These are phyloP conservation scores for Galerucella nymphaeae DNA, from an alignment of 2,888 invertebrate species.

Conservation along the genomic window DNA sequence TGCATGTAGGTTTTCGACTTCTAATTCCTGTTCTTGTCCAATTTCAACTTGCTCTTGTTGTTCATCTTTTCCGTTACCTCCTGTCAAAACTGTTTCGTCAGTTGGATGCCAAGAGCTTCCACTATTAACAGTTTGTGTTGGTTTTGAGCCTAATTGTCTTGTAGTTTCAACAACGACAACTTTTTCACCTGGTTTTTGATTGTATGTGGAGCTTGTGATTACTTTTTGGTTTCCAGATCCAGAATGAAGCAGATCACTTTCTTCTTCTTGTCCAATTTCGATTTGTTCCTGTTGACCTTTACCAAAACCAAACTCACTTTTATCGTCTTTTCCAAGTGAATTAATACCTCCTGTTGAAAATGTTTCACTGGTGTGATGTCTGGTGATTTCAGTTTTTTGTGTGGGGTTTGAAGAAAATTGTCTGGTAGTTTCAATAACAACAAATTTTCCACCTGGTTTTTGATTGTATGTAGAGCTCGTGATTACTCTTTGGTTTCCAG, in stretches of 20 bases:
- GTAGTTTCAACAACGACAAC: neutral
- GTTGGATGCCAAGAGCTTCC: neutral
- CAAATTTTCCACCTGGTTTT: neutral
- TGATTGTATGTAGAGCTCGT: neutral
- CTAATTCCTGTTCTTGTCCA: neutral
- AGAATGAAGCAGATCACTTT: neutral
- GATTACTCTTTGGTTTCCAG: neutral
- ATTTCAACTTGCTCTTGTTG: neutral
- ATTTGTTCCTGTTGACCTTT: neutral
- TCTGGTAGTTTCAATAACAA: neutral
- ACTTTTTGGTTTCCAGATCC: neutral
- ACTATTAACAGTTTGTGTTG: neutral
- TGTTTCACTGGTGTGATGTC: neutral
- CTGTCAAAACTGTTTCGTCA: neutral
- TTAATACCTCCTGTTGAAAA: neutral
- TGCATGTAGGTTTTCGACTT: too few species aligned
- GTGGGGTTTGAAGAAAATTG: neutral
- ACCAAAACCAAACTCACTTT: neutral
- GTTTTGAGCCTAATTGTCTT: neutral
- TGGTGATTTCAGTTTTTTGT: neutral
- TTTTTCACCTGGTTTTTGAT: neutral
- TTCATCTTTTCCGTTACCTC: neutral
- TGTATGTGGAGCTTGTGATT: neutral
- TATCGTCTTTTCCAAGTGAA: neutral
- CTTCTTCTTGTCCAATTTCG: neutral